Evolutionary conservation across 2,888 invertebrate genomes (phyloP), one percentile per base, ranked within the genome.

Genomic region (Ochropleura leucogaster): DNA sequence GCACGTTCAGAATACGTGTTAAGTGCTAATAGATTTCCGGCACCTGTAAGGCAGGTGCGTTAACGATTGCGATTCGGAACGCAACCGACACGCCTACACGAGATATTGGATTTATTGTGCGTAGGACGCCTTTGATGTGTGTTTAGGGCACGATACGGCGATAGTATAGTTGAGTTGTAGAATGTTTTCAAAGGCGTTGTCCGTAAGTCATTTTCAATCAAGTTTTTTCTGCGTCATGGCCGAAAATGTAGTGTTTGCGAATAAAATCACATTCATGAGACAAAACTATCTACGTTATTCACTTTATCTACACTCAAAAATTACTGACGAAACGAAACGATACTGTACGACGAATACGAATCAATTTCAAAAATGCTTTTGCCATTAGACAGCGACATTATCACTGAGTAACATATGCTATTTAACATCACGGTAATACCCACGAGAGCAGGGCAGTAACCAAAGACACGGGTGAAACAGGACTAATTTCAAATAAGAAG

Each of bases 31-130:
- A 93, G 90, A 91, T 92, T 92, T 94, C 94, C 93, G 92, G 91
- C 95, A 95, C 94, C 95, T 95, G 94, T 93, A 88, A 81, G 90
- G 92, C 95, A 95, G 95, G 94, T 95, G 95, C 85, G 83, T 84
- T 79, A 80, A 86, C 83, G 85, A 88, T 89, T 88, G 90, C 90
- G 87, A 90, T 89, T 87, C 85, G 72, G 85, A 88, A 88, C 89
- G 85, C 78, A 83, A 68, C 68, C 77, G 82, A 85, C 85, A 89
- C 90, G 88, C 90, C 89, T 86, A 86, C 88, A 84, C 77, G 79
- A 84, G 86, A 89, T 90, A 90, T 90, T 90, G 89, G 88, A 87
- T 88, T 89, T 85, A 87, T 76, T 81, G 68, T 69, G 72, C 74
- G 82, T 78, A 82, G 75, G 77, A 81, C 68, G 72, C 30, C 64